phyloP scores from a whole-genome alignment of 2,888 invertebrate genomes.

The Sabatieria punctata region DNA sequence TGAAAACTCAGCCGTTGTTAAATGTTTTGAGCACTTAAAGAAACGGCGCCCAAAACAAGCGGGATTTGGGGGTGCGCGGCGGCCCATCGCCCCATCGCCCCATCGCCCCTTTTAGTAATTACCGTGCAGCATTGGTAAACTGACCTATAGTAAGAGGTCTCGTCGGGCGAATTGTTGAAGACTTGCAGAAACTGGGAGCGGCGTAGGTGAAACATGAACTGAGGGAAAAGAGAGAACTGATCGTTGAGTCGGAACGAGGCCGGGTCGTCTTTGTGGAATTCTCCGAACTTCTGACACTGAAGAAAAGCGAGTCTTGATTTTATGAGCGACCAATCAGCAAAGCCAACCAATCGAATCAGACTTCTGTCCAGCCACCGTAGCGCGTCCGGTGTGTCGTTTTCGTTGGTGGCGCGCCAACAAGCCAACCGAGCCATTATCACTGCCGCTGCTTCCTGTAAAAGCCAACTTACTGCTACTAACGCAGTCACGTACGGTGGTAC shows the following conservation, averaged over 20 bases:
- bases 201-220: slow-evolving; percentile 97
- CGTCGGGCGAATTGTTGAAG: slow-evolving; percentile 98
- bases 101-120: too few species aligned
- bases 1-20: too few species aligned
- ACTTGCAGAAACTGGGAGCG: slow-evolving; percentile 97
- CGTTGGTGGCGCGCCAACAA: slow-evolving; percentile 64
- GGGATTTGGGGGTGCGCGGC: too few species aligned
- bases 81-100: too few species aligned
- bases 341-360: slow-evolving; percentile 88
- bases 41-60: too few species aligned
- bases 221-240: slow-evolving; percentile 94
- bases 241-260: slow-evolving; percentile 85
- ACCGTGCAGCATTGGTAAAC: too few species aligned
- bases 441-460: slow-evolving; percentile 95
- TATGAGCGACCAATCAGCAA: too few species aligned
- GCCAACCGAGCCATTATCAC: slow-evolving; percentile 92
- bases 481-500: too few species aligned
- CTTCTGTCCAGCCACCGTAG: slow-evolving; percentile 95
- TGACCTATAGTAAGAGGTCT: slow-evolving; percentile 89
- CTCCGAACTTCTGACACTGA: slow-evolving; percentile 97
- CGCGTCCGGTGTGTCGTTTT: slow-evolving; percentile 79
- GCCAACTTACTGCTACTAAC: too few species aligned
- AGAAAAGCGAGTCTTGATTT: too few species aligned
- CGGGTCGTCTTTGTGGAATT: slow-evolving; percentile 91
- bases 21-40: too few species aligned